Percentiles rank a stretch among this genome's conserved stretches.
phyloP scores from a whole-genome alignment of 1,140 invertebrate species.

The Halictus rubicundus region DNA sequence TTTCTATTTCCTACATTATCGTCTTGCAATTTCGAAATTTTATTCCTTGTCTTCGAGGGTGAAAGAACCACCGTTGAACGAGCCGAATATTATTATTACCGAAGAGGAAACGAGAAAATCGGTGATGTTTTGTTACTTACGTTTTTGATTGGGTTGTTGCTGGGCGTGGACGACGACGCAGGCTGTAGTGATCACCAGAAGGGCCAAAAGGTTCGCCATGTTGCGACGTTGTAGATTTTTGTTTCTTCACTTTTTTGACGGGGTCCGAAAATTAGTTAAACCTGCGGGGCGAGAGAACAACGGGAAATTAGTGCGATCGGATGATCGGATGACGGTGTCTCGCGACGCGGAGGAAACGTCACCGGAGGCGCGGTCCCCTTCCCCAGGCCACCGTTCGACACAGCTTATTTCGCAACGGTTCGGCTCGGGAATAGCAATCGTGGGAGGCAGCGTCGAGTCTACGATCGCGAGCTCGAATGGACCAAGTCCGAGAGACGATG shows the following conservation, averaged over 20 bases:
- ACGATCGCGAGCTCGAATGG: no score
- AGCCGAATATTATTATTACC: no score
- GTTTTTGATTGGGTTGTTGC: constrained; percentile 63
- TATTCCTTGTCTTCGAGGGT: no score
- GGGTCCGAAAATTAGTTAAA: constrained; percentile 58
- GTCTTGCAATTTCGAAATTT: no score
- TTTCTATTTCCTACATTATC: no score
- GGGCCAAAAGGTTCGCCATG: constrained; percentile 71
- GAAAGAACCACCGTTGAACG: no score
- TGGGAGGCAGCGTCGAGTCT: no score
- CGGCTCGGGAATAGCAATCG: neutral
- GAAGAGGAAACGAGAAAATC: no score
- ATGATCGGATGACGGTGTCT: no score
- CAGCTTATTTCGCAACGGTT: constrained; percentile 3
- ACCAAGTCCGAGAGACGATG: no score
- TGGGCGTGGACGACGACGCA: constrained; percentile 71
- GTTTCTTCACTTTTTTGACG: constrained; percentile 43
- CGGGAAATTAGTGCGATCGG: neutral
- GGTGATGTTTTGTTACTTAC: constrained; percentile 61
- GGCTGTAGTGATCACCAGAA: constrained; percentile 67
- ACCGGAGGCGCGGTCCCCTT: neutral
- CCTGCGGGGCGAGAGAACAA: constrained; percentile 47
- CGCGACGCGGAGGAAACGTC: constrained; percentile 11
- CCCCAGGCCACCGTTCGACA: neutral
- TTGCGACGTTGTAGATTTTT: constrained; percentile 45